Evolutionary conservation across 2,888 invertebrate species (phyloP), one percentile per base, ranked within the genome.

Genomic region (Trisateles emortualis): DNA sequence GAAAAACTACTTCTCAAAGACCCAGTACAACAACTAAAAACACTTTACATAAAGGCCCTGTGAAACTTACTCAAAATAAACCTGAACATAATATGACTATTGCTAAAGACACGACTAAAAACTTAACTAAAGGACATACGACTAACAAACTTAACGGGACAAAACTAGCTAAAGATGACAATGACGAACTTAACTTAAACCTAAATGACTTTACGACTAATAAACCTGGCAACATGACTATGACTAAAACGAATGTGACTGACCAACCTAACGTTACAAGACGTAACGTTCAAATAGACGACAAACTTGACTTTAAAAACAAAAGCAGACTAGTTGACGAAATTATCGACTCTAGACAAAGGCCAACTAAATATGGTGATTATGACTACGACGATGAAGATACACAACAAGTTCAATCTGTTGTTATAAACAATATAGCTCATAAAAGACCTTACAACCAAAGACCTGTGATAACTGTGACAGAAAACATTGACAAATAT

Each of bases 291-390:
- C 80, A 81, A 56, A 91, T 95, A 40, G 94, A 93, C 67, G 94
- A 94, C 79, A 95, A 95, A 92, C 88, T 95, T 48, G 95, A 95
- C 88, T 88, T 95, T 72, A 90, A 83, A 73, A 89, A 92, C 56
- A 92, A 92, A 79, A 90, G 80, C 55, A 79, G 78, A 85, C 86
- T 91, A 10, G 87, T 80, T 48, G 87, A 84, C 16, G 83, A 90
- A 67, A 62, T 82, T 49, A 74, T 70, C 41, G 72, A 83, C 65
- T 79, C 83, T 16, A 72, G 88, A 79, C 78, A 78, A 16, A 77
- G 79, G 66, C 81, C 84, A 6, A 78, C 79, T 29, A 77, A 77
- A 50, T 83, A 85, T 60, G 70, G 79, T 48, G 90, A 83, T 48
- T 83, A 84, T 59, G 85, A 85, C 52, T 78, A 83, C 55, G 85